Conservation (phyloP, 2,113 vertebrate species). For the Meleagris gallopavo region DNA sequence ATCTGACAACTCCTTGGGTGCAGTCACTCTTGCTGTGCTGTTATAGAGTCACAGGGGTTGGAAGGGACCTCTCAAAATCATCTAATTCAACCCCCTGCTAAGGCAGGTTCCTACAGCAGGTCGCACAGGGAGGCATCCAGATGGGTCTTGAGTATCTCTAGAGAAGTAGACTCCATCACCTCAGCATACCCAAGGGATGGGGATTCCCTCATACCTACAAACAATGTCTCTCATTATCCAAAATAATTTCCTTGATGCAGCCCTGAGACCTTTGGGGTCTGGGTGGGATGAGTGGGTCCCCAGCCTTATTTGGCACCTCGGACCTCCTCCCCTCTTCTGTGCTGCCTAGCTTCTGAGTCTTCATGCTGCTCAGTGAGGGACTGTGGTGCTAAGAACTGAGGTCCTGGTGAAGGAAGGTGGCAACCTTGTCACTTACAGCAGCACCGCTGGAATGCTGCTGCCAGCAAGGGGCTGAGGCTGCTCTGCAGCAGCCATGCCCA, state of each 20-base stretch:
- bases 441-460: background rate
- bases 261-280: fast-evolving
- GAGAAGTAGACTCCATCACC: no score
- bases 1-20: background rate
- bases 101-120: no score
- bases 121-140: no score
- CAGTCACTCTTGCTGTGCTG: background rate
- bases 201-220: fast-evolving
- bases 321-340: background rate
- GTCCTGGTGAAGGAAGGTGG: background rate
- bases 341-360: background rate
- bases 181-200: background rate
- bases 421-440: background rate
- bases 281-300: background rate
- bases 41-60: background rate
- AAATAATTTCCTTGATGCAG: background rate
- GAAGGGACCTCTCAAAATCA: background rate
- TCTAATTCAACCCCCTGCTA: no score
- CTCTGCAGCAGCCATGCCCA: background rate
- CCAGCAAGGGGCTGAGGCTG: background rate
- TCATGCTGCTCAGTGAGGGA: background rate
- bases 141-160: no score
- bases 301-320: background rate
- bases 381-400: background rate
- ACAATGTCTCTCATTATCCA: background rate